Evolutionary conservation across 2,113 vertebrate genomes (phyloP).

Genomic region (Natator depressus): DNA sequence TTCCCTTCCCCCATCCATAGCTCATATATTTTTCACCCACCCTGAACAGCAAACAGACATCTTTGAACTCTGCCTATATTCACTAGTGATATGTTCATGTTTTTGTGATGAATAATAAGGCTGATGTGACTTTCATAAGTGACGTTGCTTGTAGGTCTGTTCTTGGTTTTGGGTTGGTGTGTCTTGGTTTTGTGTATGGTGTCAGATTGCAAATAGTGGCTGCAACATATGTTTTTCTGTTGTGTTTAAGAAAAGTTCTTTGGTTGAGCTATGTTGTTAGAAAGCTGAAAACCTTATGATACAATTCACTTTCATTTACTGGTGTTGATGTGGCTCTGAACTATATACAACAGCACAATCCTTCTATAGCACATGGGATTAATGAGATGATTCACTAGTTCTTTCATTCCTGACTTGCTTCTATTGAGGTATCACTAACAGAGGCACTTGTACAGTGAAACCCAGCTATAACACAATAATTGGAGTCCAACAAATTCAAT

Average conservation of each 20-base stretch:
- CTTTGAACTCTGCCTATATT: not conserved
- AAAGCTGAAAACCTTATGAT: not conserved
- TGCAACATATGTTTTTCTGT: not conserved
- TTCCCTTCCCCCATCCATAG: not conserved
- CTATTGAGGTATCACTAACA: not conserved
- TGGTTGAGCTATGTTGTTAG: not conserved
- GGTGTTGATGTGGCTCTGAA: not conserved
- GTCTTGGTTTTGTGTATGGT: not conserved
- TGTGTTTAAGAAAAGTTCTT: not conserved
- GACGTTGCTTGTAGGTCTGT: not conserved
- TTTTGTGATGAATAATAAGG: not conserved
- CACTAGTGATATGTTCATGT: not conserved
- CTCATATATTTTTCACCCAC: accelerated
- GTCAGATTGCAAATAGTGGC: not conserved
- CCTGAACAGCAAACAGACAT: not conserved
- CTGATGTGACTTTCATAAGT: not conserved
- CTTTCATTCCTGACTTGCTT: not conserved
- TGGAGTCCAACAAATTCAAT: no score
- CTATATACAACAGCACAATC: not conserved
- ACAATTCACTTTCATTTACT: not conserved
- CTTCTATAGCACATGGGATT: not conserved
- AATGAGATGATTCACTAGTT: not conserved
- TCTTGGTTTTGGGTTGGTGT: not conserved
- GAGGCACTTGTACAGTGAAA: not conserved
- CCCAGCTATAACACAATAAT: no score